Conservation (phyloP, 2,888 invertebrate genomes). For the Tetranychus piercei region DNA sequence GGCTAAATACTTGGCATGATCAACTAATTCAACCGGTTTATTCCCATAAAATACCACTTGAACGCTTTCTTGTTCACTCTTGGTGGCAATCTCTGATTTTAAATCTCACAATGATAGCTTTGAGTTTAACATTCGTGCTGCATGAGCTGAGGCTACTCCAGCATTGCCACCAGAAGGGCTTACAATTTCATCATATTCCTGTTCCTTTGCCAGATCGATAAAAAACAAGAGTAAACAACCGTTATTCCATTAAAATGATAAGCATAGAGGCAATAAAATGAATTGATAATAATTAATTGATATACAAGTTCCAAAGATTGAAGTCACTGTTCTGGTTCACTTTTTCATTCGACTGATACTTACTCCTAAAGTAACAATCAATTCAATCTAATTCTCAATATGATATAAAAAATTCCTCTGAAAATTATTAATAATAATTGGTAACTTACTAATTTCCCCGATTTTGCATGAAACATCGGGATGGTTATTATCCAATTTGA, state of each 20-base stretch:
- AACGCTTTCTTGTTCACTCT: slow-evolving; percentile 32
- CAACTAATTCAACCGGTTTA: slow-evolving; percentile 35
- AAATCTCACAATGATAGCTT: slow-evolving; percentile 35
- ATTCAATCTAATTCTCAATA: too few relatives aligned
- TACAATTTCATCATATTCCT: slow-evolving; percentile 28
- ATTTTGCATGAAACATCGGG: slow-evolving; percentile 38
- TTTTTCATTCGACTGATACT: too few relatives aligned
- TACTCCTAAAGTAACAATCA: too few relatives aligned
- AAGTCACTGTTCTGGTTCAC: too few relatives aligned
- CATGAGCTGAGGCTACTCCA: slow-evolving; percentile 37
- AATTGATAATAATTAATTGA: too few relatives aligned
- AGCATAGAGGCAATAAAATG: too few relatives aligned
- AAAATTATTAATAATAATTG: too few relatives aligned
- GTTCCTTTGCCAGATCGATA: slow-evolving; percentile 4
- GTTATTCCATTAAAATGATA: too few relatives aligned
- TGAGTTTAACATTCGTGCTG: slow-evolving; percentile 33
- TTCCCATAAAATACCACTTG: slow-evolving; percentile 33
- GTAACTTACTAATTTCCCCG: slow-evolving; percentile 33
- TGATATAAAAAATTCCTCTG: too few relatives aligned
- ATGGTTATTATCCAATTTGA: slow-evolving; percentile 38
- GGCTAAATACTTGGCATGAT: slow-evolving; percentile 31
- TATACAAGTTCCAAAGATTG: too few relatives aligned
- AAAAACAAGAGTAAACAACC: too few relatives aligned
- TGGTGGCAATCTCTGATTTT: slow-evolving; percentile 30
- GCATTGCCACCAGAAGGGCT: slow-evolving; percentile 39